Evolutionary conservation across 2,888 invertebrate genomes (phyloP), one percentile per base, ranked within the genome.

Genomic region (Entomobrya multifasciata): DNA sequence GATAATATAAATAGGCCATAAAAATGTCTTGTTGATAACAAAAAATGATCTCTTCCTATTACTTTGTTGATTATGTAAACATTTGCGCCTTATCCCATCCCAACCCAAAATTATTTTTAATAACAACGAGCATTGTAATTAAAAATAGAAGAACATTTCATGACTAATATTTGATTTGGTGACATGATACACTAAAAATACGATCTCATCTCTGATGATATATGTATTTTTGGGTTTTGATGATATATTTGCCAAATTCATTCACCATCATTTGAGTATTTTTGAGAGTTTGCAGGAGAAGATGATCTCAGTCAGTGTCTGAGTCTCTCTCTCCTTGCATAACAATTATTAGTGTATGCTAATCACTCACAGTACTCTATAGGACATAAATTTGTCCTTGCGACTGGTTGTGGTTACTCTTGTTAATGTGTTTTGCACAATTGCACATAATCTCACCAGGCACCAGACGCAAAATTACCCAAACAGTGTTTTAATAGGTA

Each of bases 271-370:
- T 36, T 36, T 8, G n/a, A n/a, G n/a, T n/a, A 36, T 36, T 8
- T 36, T 8, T 22, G 8, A 60, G 17, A 27, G 17, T 60, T 1
- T 60, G 27, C n/a, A 36, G 30, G 27, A n/a, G 15, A 30, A 10
- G 36, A n/a, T n/a, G n/a, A n/a, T n/a, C 30, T 1, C 62, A 30
- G 36, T 36, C 36, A n/a, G 8, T 15, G n/a, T n/a, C n/a, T n/a
- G n/a, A n/a, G n/a, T n/a, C n/a, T n/a, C 49, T 49, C 49, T 62
- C 62, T 30, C 62, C 62, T 62, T 62, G 62, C 36, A 62, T 17
- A 62, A 62, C 62, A 62, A 62, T 62, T 62, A 62, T 30, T 30
- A n/a, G 27, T 62, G 1, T 62, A 62, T 30, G 30, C 11, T 30
- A 30, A 30, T 62, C 8, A 8, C 8, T 36, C 8, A 36, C 8